Base-by-base conservation (phyloP, 30 jellyfish, hydroid and myxozoan genomes). In the Cassiopea andromeda region DNA sequence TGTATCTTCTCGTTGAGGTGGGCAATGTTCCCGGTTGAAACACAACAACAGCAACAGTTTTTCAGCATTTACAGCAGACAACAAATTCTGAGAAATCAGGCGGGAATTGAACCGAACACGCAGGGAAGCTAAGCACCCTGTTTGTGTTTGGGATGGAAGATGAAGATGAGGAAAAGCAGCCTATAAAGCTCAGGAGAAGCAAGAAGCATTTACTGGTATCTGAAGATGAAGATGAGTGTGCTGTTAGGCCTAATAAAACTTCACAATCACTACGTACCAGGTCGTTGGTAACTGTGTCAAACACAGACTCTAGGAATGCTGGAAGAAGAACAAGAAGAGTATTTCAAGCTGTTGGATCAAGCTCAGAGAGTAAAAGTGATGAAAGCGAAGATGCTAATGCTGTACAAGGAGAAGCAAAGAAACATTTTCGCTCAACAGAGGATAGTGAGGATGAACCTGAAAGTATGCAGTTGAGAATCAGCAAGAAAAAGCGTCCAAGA, bases 61-160 rank as follows among this genome's bases (percentile, higher is more conserved):
- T 27, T 27, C 38, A 27, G 38, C 38, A 27, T 27, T 27, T 27
- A 27, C 38, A 27, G 38, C 38, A 27, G 38, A 27, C 38, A 27
- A 27, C 38, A 27, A 27, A 27, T 27, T 27, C 38, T 27, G 38
- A 27, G 38, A 27, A 27, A 27, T 27, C 38, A 5, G 73, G 73
- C 73, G 73, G 27, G 73, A 64, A 58, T 6, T 58, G 43, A 64
- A 64, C 19, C 5, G 43, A 4, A 27, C 2, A 64, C 27, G 19
- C 5, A 64, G 15, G 43, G 15, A 2, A 17, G 43, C 6, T 2
- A 64, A 17, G 43, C 0, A 64, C 38, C 73, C 27, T 9, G 15
- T 7, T 38, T 70, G 79, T 70, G n/a, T 19, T 43, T 10, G 54
- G 50, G 79, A 70, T 70, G 79, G 79, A 70, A 6, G 79, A 70